Evolutionary conservation across 1,140 invertebrate genomes (phyloP).

Genomic region (Zaprionus davidi): DNA sequence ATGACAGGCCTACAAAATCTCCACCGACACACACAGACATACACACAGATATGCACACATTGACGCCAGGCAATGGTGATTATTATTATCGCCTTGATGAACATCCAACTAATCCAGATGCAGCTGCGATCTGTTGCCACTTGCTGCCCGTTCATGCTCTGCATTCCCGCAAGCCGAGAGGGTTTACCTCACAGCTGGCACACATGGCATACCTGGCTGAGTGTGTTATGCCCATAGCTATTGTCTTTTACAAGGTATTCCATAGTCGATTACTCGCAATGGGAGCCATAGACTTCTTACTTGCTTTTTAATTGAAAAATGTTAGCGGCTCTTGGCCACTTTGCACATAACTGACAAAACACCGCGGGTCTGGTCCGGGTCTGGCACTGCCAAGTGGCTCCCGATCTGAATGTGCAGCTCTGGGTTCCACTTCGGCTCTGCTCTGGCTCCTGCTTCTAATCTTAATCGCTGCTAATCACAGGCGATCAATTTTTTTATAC

Average conservation of each 20-base stretch:
- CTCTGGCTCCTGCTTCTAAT: conserved; percentile 63
- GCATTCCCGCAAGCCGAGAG: conserved; percentile 7
- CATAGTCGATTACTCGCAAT: conserved; percentile 39
- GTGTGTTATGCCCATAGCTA: neutral
- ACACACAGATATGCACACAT: neutral
- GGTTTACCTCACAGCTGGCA: neutral
- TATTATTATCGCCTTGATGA: conserved; percentile 70
- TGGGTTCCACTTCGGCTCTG: conserved; percentile 23
- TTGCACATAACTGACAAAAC: conserved; percentile 81
- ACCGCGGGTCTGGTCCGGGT: conserved; percentile 70
- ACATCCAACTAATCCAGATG: conserved; percentile 64
- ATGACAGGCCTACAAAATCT: conserved; percentile 65
- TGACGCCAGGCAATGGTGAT: conserved; percentile 45
- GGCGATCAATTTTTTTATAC: conserved; percentile 71
- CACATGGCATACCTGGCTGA: neutral
- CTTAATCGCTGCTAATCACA: conserved; percentile 81
- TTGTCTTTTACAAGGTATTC: conserved; percentile 37
- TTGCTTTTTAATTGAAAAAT: conserved; percentile 79
- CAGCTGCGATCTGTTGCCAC: conserved; percentile 58
- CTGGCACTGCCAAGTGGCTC: conserved; percentile 22
- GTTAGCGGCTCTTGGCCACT: conserved; percentile 79
- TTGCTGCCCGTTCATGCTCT: conserved; percentile 46
- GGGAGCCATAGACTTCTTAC: conserved; percentile 32
- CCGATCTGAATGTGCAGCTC: conserved; percentile 13
- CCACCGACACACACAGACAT: conserved; percentile 12